Evolutionary conservation across 1,140 invertebrate genomes (phyloP), one percentile per base, ranked within the genome.

Genomic region (Homarus americanus): DNA sequence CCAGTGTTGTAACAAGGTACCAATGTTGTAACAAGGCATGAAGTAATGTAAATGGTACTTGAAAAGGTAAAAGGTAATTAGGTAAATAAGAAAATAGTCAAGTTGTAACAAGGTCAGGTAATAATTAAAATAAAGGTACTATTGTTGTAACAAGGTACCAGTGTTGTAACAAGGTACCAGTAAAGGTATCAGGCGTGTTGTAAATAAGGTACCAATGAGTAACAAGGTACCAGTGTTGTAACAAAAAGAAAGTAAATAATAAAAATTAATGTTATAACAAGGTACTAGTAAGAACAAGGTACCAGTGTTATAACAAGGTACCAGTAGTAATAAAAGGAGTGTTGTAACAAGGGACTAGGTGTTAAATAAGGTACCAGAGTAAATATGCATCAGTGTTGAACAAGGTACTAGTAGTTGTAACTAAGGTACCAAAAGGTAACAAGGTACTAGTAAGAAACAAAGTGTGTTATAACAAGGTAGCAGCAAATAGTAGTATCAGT

Each of bases 41-140:
- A 36, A 41, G 38, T 79, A 79, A 79, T 79, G 15, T 36, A 36
- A 79, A 79, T 79, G 28, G 38, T 79, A 79, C 32, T 79, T 12
- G 15, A 36, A 41, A 79, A 12, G 38, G 38, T 79, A 79, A 79
- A 12, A 79, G 38, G 32, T 12, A 79, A 36, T 36, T 36, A 12
- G 38, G 15, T 79, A 38, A 79, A 36, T 36, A 79, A 36, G 38
- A 38, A 36, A 79, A 79, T 79, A 41, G 38, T 79, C 9, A 79
- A 36, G 28, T 12, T 79, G 15, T 36, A 36, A 38, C 7, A 36
- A 41, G 38, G 32, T 12, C 7, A 20, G 28, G 38, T 79, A 79
- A 79, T 79, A 79, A 38, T 79, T 12, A 79, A 36, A 79, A 79
- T 79, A 79, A 79, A 36, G 38, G 34, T 79, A 41, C 32, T 79